A percentile compares a stretch with the other conserved stretches of the same genome.
phyloP scores from a whole-genome alignment of 2,888 invertebrate genomes.

The Embidobia sp. region DNA sequence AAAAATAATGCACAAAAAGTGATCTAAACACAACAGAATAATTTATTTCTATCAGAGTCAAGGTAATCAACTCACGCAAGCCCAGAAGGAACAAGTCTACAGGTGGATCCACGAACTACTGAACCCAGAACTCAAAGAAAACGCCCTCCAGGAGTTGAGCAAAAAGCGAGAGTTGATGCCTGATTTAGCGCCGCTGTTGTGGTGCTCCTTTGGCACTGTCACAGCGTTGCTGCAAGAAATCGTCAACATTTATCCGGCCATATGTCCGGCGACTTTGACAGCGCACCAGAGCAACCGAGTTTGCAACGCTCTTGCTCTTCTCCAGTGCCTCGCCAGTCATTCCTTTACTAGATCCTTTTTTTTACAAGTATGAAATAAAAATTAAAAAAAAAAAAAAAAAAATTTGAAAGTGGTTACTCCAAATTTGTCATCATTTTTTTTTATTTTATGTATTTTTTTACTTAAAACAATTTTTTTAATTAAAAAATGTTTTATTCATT shows the following conservation, averaged over 20 bases:
- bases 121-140: slow-evolving; percentile 96
- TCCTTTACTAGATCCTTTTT: slow-evolving; percentile 98
- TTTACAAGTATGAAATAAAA: slow-evolving; percentile 83
- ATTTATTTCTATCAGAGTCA: too few species aligned
- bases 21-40: too few species aligned
- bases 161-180: slow-evolving; percentile 95
- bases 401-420: too few species aligned
- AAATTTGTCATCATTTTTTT: too few species aligned
- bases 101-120: slow-evolving; percentile 96
- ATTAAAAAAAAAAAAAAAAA: neutral
- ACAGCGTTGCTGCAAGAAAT: slow-evolving; percentile 98
- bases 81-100: slow-evolving; percentile 94
- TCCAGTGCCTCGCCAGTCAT: slow-evolving; percentile 99
- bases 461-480: too few species aligned
- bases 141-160: slow-evolving; percentile 97
- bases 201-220: slow-evolving; percentile 99
- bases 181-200: slow-evolving; percentile 98
- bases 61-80: too few species aligned
- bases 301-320: slow-evolving; percentile 97
- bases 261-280: slow-evolving; percentile 98
- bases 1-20: too few species aligned
- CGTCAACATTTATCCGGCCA: slow-evolving; percentile 98
- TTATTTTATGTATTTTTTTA: too few species aligned
- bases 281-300: slow-evolving; percentile 99
- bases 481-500: too few species aligned